Conservation (phyloP, 2,113 vertebrate genomes). For the Phaethornis superciliosus region DNA sequence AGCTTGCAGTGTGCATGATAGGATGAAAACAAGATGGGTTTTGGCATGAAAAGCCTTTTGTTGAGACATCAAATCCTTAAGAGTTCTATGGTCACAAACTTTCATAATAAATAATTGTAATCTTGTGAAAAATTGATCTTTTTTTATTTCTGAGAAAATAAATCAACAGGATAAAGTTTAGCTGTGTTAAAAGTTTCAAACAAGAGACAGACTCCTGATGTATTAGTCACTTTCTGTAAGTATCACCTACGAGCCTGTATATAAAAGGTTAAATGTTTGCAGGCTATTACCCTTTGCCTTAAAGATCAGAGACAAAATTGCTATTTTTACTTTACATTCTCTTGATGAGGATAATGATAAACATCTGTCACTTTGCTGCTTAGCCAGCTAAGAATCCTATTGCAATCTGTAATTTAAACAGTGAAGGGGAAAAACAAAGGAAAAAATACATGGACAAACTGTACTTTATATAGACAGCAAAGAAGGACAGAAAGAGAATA, state of each 20-base stretch:
- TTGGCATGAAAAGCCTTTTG: conserved; percentile 8
- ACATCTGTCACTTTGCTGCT: conserved; percentile 79
- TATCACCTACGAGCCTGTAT: conserved; percentile 66
- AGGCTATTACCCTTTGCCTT: conserved; percentile 70
- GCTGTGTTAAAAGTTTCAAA: conserved; percentile 52
- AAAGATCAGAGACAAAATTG: conserved; percentile 80
- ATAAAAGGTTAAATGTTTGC: conserved; percentile 77
- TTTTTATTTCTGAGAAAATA: conserved; percentile 46
- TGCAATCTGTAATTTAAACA: conserved; percentile 79
- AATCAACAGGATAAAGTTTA: conserved; percentile 32
- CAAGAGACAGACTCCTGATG: conserved; percentile 39
- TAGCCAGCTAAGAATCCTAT: conserved; percentile 68
- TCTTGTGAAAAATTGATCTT: conserved; percentile 37
- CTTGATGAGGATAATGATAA: conserved; percentile 85
- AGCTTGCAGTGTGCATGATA: not conserved
- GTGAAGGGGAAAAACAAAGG: not conserved
- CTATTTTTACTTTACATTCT: conserved; percentile 80
- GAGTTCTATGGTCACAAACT: not conserved
- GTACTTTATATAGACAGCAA: conserved; percentile 15
- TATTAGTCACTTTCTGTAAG: conserved; percentile 66
- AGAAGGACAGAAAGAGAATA: conserved; percentile 24
- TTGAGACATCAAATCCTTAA: not conserved
- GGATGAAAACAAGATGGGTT: not conserved
- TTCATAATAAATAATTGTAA: conserved; percentile 50
- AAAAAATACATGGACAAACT: conserved; percentile 22